These are phyloP conservation scores for human DNA, from an alignment of 2,113 vertebrate species.

Conservation along the genomic window DNA sequence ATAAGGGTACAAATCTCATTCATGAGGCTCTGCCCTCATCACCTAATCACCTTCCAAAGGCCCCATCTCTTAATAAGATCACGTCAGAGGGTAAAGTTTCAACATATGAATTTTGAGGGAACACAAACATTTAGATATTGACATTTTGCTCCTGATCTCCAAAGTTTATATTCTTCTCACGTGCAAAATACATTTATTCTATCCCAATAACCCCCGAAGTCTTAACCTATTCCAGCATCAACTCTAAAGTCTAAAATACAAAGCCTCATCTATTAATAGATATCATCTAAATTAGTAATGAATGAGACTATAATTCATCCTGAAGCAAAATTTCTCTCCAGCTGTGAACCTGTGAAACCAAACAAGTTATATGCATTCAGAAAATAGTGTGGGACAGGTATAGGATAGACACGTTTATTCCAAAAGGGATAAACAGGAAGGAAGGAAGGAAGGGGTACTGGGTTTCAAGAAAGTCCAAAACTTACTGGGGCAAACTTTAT, in stretches of 20 bases:
- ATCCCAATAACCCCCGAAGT: not conserved
- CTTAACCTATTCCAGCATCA: not conserved
- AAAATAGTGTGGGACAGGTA: not conserved
- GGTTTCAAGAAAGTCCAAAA: not conserved
- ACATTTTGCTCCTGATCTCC: too few species aligned
- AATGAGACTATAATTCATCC: not conserved
- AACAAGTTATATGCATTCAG: not conserved
- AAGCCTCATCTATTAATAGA: not conserved
- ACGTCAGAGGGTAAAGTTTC: not conserved
- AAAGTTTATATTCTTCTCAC: not conserved
- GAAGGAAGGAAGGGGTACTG: not conserved
- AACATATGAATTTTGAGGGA: not conserved
- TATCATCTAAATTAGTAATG: not conserved
- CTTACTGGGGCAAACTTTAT: not conserved
- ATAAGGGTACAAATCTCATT: not conserved
- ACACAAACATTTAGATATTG: not conserved
- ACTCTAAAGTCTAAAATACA: not conserved
- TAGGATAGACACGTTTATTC: not conserved
- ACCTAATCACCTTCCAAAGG: not conserved
- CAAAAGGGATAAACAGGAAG: not conserved
- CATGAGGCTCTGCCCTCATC: not conserved
- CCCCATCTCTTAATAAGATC: not conserved
- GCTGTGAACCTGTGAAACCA: not conserved
- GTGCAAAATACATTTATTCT: not conserved
- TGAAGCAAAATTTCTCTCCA: not conserved